Evolutionary conservation across 2,888 invertebrate species (phyloP), one percentile per base, ranked within the genome.

Genomic region (Amaurobius ferox): DNA sequence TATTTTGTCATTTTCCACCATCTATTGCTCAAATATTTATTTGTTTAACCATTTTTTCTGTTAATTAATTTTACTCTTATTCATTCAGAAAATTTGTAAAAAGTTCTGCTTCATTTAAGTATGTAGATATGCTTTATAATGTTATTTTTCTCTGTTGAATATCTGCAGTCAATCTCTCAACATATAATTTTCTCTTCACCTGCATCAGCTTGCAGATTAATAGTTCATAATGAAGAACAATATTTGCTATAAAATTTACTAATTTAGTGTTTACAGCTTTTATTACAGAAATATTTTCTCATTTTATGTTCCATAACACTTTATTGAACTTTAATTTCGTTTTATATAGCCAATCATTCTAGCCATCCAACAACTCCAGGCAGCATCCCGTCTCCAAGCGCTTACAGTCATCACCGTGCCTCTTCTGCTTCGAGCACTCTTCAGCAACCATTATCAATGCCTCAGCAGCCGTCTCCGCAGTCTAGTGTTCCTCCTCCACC

Each of bases 401-500:
- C 73, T 6, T 86, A 86, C 26, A 79, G 79, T 73, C 77, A 77
- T n/a, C 83, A 77, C 23, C 86, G 86, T 26, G 64, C 79, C 1
- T 79, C 78, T 11, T 79, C 86, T 30, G 73, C 70, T 0, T 73
- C 79, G 32, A 32, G 66, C 32, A 11, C 35, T n/a, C 26, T 35
- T 30, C 70, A 70, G 40, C 70, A 70, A 40, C 70, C 30, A 40
- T 7, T 44, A 44, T 66, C 66, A n/a, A 3, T 66, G 23, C 30
- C 23, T 1, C 70, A 40, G 23, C 70, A 70, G 26, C 67, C 74
- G 16, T 39, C 71, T 2, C 71, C 76, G 26, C 73, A 72, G 29
- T 86, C 88, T 7, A 83, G 88, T 16, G 81, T 89, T 48, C 89
- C 89, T n/a, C 88, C 89, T 7, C 88, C 88, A 16, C 89, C 89